These are phyloP conservation scores for Ranitomeya imitator DNA, from an alignment of 2,113 vertebrate species.

Conservation along the genomic window DNA sequence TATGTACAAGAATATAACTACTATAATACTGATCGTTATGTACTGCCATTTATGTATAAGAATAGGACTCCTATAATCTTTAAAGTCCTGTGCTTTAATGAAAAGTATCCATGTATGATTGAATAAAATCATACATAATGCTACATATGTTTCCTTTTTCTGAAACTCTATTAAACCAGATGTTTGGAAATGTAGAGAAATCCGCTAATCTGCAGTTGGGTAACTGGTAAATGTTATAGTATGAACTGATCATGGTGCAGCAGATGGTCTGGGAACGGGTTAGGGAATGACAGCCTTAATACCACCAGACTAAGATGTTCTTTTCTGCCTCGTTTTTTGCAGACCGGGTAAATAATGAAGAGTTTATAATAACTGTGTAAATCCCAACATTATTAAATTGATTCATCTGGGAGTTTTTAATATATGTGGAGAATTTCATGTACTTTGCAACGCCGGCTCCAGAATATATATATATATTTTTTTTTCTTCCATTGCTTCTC, in stretches of 20 bases:
- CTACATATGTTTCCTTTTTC: conserved; percentile 21
- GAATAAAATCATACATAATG: neutral
- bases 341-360: conserved; percentile 82
- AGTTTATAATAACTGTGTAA: conserved; percentile 84
- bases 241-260: conserved; percentile 74
- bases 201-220: conserved; percentile 83
- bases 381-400: conserved; percentile 86
- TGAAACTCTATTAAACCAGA: conserved; percentile 82
- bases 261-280: conserved; percentile 82
- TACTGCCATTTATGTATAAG: too few relatives aligned
- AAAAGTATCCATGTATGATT: conserved; percentile 18
- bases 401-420: conserved; percentile 82
- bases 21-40: too few relatives aligned
- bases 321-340: conserved; percentile 77
- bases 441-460: conserved; percentile 76
- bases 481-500: conserved; percentile 74
- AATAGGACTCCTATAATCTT: neutral
- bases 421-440: conserved; percentile 80
- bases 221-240: conserved; percentile 84
- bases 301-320: conserved; percentile 81
- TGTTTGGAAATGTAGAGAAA: conserved; percentile 85
- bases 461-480: conserved; percentile 41
- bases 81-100: too few relatives aligned
- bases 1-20: too few relatives aligned
- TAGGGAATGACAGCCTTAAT: conserved; percentile 82